phyloP scores from a whole-genome alignment of 2,113 vertebrate species.

The Triplophysa rosa region DNA sequence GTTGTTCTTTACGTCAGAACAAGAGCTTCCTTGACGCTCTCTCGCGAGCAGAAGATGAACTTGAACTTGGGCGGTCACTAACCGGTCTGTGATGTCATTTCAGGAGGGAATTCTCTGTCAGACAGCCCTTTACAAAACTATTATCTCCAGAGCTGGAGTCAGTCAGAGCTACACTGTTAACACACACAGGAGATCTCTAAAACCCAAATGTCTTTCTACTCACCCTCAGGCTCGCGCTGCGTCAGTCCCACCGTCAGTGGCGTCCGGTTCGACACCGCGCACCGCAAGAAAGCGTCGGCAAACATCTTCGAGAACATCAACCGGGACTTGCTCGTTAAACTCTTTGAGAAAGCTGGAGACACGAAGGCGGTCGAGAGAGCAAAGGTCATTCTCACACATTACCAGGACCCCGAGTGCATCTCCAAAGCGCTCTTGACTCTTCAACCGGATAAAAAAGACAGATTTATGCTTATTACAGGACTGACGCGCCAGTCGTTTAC shows the following conservation, averaged over 20 bases:
- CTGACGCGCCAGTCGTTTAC: slow-evolving; percentile 38
- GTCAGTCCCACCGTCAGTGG: slow-evolving; percentile 79
- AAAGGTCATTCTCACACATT: slow-evolving; percentile 74
- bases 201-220: slow-evolving; percentile 13
- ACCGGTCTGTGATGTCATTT: slow-evolving; percentile 10
- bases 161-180: not conserved
- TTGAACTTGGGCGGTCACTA: slow-evolving; percentile 22
- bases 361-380: slow-evolving; percentile 81
- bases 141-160: not conserved
- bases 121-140: not conserved
- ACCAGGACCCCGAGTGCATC: slow-evolving; percentile 79
- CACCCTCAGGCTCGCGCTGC: slow-evolving; percentile 32
- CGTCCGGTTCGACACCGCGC: slow-evolving; percentile 78
- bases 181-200: not conserved
- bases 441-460: slow-evolving; percentile 79
- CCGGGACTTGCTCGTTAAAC: slow-evolving; percentile 77
- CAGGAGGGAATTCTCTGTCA: not conserved
- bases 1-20: not conserved
- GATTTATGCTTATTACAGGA: slow-evolving; percentile 73
- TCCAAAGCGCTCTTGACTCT: slow-evolving; percentile 75
- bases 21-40: not conserved
- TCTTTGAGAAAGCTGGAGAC: slow-evolving; percentile 82
- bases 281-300: slow-evolving; percentile 78
- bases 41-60: not conserved
- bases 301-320: slow-evolving; percentile 83